Evolutionary conservation across 2,888 invertebrate genomes (phyloP).

Genomic region (Lochmaea crataegi): DNA sequence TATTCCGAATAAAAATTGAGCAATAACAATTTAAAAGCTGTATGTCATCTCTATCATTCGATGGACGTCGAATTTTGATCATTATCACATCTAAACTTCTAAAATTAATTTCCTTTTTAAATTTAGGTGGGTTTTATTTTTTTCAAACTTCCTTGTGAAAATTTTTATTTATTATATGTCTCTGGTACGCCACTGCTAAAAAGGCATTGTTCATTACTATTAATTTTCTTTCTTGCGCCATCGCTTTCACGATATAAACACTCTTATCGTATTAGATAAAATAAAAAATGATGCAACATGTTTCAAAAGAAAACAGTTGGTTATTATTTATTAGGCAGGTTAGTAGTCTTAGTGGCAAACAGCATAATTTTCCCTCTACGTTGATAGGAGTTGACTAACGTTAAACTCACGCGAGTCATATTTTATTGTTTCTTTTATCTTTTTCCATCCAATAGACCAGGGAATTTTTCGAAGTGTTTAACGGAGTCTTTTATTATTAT

Average conservation of each 20-base stretch:
- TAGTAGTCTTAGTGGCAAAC: neutral
- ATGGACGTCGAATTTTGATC: too few relatives aligned
- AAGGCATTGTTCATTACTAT: conserved; percentile 8
- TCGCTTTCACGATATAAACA: conserved; percentile 10
- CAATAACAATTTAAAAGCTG: too few relatives aligned
- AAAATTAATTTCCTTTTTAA: too few relatives aligned
- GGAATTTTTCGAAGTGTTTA: neutral
- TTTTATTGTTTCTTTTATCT: neutral
- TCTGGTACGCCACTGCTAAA: too few relatives aligned
- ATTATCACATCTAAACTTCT: too few relatives aligned
- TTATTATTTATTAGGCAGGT: conserved; percentile 11
- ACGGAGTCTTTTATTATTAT: too few relatives aligned
- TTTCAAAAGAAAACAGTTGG: conserved; percentile 2
- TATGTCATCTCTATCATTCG: too few relatives aligned
- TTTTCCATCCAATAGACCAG: neutral
- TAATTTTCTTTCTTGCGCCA: neutral
- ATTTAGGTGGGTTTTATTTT: too few relatives aligned
- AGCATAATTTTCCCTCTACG: conserved; percentile 4
- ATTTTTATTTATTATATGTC: too few relatives aligned
- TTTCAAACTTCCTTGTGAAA: too few relatives aligned
- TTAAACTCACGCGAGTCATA: conserved; percentile 10
- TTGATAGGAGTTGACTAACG: neutral
- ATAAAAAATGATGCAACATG: conserved; percentile 21
- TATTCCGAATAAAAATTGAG: too few relatives aligned
- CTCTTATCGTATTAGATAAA: conserved; percentile 9